Conservation (phyloP, 2,797 vertebrate species). For the Microctenopoma lineatum region DNA sequence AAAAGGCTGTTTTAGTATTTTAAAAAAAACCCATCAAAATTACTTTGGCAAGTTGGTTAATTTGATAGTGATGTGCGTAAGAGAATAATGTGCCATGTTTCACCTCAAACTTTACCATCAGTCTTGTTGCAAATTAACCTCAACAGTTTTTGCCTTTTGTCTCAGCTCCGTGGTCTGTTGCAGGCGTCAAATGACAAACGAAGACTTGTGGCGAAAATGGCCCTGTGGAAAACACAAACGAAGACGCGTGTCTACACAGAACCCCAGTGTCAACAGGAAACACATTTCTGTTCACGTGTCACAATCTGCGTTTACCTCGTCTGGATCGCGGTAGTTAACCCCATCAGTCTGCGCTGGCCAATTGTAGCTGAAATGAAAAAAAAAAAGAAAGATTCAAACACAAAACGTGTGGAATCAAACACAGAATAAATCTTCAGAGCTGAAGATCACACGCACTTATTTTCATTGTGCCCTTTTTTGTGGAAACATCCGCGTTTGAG, state of each 20-base stretch:
- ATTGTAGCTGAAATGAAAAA: conserved; percentile 86
- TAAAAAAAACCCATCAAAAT: conserved; percentile 40
- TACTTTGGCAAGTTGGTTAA: conserved; percentile 84
- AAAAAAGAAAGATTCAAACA: background rate
- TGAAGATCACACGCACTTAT: conserved; percentile 83
- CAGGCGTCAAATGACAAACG: conserved; percentile 95
- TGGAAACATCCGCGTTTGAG: conserved; percentile 90
- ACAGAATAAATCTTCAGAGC: background rate
- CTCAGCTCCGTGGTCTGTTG: conserved; percentile 54
- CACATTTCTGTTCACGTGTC: background rate
- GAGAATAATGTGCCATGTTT: conserved; percentile 79
- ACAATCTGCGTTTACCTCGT: conserved; percentile 88
- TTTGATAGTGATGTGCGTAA: conserved; percentile 75
- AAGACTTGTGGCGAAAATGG: conserved; percentile 98
- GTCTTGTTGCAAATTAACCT: conserved; percentile 57
- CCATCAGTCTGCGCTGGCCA: conserved; percentile 87
- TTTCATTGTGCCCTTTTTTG: conserved; percentile 87
- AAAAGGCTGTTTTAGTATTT: conserved; percentile 26
- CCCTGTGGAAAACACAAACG: conserved; percentile 83
- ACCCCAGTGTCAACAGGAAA: no score
- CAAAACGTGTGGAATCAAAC: background rate
- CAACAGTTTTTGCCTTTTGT: conserved; percentile 39
- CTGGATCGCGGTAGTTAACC: conserved; percentile 90
- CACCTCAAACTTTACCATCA: conserved; percentile 56
- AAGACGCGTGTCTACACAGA: background rate